These are phyloP conservation scores for Drosophila recens DNA, from an alignment of 2,888 invertebrate species.

Conservation along the genomic window DNA sequence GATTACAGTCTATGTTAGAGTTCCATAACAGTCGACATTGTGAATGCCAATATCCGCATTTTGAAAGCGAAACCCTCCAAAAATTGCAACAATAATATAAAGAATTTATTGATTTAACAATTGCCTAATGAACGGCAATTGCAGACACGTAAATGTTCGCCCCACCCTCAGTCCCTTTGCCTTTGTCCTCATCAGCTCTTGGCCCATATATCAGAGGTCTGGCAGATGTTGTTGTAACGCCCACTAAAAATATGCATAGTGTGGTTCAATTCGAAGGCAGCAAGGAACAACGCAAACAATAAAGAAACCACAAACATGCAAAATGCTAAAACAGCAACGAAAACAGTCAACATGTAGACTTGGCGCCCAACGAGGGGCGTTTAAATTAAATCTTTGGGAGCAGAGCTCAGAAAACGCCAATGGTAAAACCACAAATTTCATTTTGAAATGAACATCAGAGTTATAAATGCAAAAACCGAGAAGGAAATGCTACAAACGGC, in stretches of 20 bases:
- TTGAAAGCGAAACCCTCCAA: conserved; percentile 1
- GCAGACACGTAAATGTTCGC: conserved; percentile 38
- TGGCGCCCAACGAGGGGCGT: conserved; percentile 27
- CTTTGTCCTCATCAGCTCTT: conserved; percentile 33
- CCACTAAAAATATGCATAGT: conserved; percentile 36
- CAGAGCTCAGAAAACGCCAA: not conserved
- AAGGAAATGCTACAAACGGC: not conserved
- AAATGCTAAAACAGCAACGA: conserved; percentile 34
- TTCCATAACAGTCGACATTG: not conserved
- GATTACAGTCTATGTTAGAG: not conserved
- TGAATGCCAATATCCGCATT: not conserved
- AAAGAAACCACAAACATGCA: conserved; percentile 40
- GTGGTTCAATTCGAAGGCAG: conserved; percentile 1
- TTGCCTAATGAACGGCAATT: conserved; percentile 51
- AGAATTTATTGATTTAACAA: conserved; percentile 68
- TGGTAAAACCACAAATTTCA: conserved; percentile 9
- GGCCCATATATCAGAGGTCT: conserved; percentile 36
- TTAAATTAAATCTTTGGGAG: conserved; percentile 4
- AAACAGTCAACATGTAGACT: conserved; percentile 32
- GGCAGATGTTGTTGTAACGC: conserved; percentile 27
- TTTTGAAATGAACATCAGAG: conserved; percentile 8
- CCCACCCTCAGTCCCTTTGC: not conserved
- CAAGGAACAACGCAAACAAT: conserved; percentile 31
- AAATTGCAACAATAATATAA: not conserved
- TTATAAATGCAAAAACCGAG: too few relatives aligned